Evolutionary conservation across 2,797 vertebrate species (phyloP).

Genomic region (Tolypeutes matacus): DNA sequence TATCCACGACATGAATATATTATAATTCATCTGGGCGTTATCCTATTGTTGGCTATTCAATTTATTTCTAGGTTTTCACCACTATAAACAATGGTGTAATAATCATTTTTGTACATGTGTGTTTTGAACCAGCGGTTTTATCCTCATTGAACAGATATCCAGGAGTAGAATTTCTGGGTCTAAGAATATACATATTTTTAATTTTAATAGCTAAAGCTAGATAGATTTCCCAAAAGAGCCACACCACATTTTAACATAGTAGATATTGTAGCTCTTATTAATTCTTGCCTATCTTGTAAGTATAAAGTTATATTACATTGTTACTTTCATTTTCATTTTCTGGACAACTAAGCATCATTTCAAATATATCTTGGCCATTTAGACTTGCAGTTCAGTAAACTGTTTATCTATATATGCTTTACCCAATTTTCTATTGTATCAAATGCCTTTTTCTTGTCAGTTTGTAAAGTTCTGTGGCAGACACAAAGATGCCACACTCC

Average conservation of each 20-base stretch:
- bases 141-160: background rate
- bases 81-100: background rate
- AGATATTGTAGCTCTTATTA: background rate
- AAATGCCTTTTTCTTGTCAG: background rate
- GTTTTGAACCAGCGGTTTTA: slow-evolving; percentile 26
- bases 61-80: slow-evolving; percentile 6
- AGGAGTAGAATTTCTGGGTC: background rate
- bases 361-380: background rate
- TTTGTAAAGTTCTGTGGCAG: background rate
- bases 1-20: background rate
- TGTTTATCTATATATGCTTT: background rate
- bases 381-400: background rate
- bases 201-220: slow-evolving; percentile 29
- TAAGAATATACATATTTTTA: background rate
- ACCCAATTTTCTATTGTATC: background rate
- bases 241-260: background rate
- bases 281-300: slow-evolving; percentile 2
- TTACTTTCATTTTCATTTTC: slow-evolving; percentile 23
- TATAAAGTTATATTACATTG: slow-evolving; percentile 25
- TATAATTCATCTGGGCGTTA: background rate
- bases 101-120: background rate
- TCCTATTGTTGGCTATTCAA: background rate
- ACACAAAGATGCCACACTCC: background rate
- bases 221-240: background rate
- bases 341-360: slow-evolving; percentile 21